A percentile compares a stretch with the other conserved stretches of the same genome.
These are phyloP conservation scores for Atractosteus spatula DNA, from an alignment of 2,113 vertebrate species.

Conservation along the genomic window DNA sequence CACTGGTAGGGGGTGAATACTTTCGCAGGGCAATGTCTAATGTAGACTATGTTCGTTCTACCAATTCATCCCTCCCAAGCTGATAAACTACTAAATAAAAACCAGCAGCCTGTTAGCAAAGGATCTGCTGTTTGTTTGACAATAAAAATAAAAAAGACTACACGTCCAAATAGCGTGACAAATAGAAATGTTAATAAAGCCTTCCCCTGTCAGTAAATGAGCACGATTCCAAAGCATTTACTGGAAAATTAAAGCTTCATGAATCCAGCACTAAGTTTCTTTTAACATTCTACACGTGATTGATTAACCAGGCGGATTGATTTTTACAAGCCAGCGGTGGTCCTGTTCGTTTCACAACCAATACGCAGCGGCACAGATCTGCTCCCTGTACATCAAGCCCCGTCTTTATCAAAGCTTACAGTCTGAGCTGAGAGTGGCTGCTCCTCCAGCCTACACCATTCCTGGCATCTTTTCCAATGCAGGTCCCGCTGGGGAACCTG, in stretches of 20 bases:
- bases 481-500: not conserved
- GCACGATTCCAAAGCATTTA: not conserved
- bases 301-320: conserved; percentile 26
- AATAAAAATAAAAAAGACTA: too few relatives aligned
- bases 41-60: too few relatives aligned
- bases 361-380: conserved; percentile 1
- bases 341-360: not conserved
- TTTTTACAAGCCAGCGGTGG: conserved; percentile 21
- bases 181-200: too few relatives aligned
- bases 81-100: too few relatives aligned
- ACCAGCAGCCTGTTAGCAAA: too few relatives aligned
- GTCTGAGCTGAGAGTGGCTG: not conserved
- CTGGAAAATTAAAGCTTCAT: not conserved
- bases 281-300: conserved; percentile 20
- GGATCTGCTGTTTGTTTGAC: too few relatives aligned
- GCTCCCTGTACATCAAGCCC: not conserved
- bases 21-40: too few relatives aligned
- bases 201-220: too few relatives aligned
- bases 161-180: too few relatives aligned
- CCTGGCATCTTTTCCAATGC: not conserved
- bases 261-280: conserved; percentile 5
- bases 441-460: not conserved
- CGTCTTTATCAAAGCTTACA: too few relatives aligned
- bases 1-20: too few relatives aligned
- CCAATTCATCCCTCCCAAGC: too few relatives aligned